Base-by-base conservation (phyloP, 1,140 invertebrate species). In the Cydia pomonella region DNA sequence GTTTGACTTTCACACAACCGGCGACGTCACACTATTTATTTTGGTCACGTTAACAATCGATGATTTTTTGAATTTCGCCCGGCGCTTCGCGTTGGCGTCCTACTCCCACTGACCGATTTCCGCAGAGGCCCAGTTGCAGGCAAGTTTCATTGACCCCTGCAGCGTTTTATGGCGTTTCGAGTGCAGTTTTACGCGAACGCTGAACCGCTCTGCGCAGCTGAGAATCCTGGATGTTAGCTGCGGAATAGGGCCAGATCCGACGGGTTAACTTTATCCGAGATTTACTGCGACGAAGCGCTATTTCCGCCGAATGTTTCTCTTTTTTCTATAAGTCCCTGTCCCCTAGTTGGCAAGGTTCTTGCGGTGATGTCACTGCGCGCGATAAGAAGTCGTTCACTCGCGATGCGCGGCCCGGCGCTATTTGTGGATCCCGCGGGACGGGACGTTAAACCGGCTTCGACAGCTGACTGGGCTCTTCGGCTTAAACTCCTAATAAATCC, bases 371-470 rank as follows among this genome's bases (percentile, higher is more conserved):
- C 86, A 87, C 79, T 80, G 74, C 75, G 73, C 21, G 76, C 79
- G 87, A 89, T 90, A 90, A 90, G 80, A 77, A 84, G 89, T 88
- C 87, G 87, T 89, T 90, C 87, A 89, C 87, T 83, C 77, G 79
- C 77, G 72, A 81, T 85, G 78, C 47, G 84, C 82, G 83, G 84
- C 73, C 53, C 71, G 47, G 29, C 64, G 75, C 84, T 88, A 89
- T 90, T 88, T 88, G 79, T 73, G 84, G 87, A 59, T 87, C 77
- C 77, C 80, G 77, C 33, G 62, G 72, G 75, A 77, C 33, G 62
- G 72, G 75, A 77, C 71, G 73, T 74, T 75, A 74, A 74, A 75
- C 77, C 21, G 53, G 53, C 74, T 73, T 76, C 78, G 75, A 79
- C 75, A 77, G 76, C 78, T 81, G 73, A 79, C 75, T 41, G 64